A percentile compares a stretch with the other conserved stretches of the same genome.
These are phyloP conservation scores for Phymorhynchus buccinoides DNA, from an alignment of 1,140 invertebrate species.

Conservation along the genomic window DNA sequence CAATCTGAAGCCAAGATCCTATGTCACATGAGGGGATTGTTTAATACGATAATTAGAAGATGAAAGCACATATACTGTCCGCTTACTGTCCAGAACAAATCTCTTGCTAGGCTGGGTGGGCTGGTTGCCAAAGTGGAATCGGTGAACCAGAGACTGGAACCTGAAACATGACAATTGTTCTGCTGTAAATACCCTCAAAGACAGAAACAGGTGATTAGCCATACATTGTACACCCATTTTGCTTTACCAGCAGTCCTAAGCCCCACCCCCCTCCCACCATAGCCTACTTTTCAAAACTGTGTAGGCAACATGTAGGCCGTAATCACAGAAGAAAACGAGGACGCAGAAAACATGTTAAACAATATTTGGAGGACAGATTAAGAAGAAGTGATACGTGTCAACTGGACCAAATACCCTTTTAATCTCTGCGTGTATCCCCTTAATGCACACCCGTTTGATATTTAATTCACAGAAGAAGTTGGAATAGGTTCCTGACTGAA, in stretches of 20 bases:
- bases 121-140: background rate
- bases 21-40: no score
- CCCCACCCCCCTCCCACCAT: no score
- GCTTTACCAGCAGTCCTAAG: background rate
- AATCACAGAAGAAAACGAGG: background rate
- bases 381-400: no score
- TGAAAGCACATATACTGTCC: background rate
- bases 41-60: no score
- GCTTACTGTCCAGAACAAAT: background rate
- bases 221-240: background rate
- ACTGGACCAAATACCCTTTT: no score
- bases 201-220: background rate
- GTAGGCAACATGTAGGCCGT: background rate
- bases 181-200: background rate
- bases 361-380: no score
- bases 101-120: background rate
- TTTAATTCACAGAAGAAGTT: no score
- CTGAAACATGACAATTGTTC: background rate
- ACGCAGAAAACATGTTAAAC: background rate
- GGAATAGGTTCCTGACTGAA: no score
- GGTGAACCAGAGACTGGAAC: constrained; percentile 16
- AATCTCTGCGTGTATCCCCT: no score
- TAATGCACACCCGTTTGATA: no score
- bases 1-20: no score
- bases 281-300: background rate